phyloP scores from a whole-genome alignment of 2,797 vertebrate species.

The Danio jaintianensis region DNA sequence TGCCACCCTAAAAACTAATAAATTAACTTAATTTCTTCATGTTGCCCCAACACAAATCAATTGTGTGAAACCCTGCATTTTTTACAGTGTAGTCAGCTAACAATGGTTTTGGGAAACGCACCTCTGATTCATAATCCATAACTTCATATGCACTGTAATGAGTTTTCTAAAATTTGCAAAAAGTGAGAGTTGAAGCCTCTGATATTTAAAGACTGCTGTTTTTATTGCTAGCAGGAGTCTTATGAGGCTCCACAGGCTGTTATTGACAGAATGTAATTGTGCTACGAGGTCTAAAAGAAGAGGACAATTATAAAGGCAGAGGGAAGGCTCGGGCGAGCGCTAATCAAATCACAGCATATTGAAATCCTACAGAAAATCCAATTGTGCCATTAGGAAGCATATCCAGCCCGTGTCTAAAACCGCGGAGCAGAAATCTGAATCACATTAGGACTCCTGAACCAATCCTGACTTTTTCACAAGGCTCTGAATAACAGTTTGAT shows the following conservation, averaged over 20 bases:
- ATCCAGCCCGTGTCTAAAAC: constrained; percentile 30
- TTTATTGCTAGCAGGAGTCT: constrained; percentile 6
- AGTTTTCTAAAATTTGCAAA: not conserved
- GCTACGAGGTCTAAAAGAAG: constrained; percentile 10
- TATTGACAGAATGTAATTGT: constrained; percentile 24
- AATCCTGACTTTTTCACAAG: not conserved
- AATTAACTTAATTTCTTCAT: no score
- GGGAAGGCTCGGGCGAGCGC: constrained; percentile 6
- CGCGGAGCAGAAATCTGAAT: constrained; percentile 8
- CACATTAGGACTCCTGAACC: not conserved
- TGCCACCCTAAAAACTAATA: no score
- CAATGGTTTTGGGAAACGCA: no score
- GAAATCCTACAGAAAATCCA: constrained; percentile 29
- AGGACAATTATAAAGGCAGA: constrained; percentile 26
- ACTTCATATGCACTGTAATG: not conserved
- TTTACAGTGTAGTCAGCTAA: no score
- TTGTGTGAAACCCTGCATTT: no score
- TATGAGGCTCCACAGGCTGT: not conserved
- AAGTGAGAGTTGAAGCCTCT: not conserved
- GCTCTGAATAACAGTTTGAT: not conserved
- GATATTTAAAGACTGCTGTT: constrained; percentile 14
- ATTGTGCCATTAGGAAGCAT: constrained; percentile 29
- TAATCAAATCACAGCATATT: constrained; percentile 39
- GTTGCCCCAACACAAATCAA: no score
- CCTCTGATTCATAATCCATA: no score